Percentiles rank a stretch among this genome's conserved stretches.
These are phyloP conservation scores for Embidobia sp. DNA, from an alignment of 2,888 invertebrate species.

Conservation along the genomic window DNA sequence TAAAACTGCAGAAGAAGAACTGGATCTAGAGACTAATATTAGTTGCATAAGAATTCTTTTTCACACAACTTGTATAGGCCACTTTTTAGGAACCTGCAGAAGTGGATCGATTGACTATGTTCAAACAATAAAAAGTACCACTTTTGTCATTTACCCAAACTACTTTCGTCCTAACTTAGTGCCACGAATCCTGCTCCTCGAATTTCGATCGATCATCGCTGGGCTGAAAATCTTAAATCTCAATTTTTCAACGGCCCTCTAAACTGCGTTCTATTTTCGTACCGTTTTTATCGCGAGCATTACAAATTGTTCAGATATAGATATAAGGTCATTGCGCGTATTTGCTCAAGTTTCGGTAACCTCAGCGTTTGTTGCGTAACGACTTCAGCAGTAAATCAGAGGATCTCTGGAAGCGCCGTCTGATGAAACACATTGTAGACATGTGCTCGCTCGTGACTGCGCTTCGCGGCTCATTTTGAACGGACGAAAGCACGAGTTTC, in stretches of 20 bases:
- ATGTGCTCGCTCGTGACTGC: slow-evolving; percentile 10
- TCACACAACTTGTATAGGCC: slow-evolving; percentile 36
- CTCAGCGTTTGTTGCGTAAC: slow-evolving; percentile 33
- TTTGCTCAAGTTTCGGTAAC: slow-evolving; percentile 37
- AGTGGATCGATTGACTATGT: slow-evolving; percentile 43
- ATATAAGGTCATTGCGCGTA: slow-evolving; percentile 2
- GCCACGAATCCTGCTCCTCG: too few relatives aligned
- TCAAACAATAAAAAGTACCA: slow-evolving; percentile 31
- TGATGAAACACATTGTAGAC: slow-evolving; percentile 17
- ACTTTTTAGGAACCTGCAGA: slow-evolving; percentile 25
- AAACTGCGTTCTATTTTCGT: too few relatives aligned
- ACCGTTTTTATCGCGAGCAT: too few relatives aligned
- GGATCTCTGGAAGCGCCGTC: slow-evolving; percentile 29
- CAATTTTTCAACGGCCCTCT: too few relatives aligned
- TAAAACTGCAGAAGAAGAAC: background rate
- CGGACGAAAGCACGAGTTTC: too few relatives aligned
- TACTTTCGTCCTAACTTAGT: background rate
- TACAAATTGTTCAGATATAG: too few relatives aligned
- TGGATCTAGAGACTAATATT: slow-evolving; percentile 37
- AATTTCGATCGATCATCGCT: too few relatives aligned
- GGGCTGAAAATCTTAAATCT: too few relatives aligned
- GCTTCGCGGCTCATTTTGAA: too few relatives aligned
- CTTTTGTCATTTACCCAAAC: slow-evolving; percentile 27
- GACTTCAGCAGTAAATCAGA: slow-evolving; percentile 28
- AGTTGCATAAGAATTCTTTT: slow-evolving; percentile 34